Evolutionary conservation across 2,888 invertebrate genomes (phyloP), one percentile per base, ranked within the genome.

Genomic region (Diachrysia chrysitis): DNA sequence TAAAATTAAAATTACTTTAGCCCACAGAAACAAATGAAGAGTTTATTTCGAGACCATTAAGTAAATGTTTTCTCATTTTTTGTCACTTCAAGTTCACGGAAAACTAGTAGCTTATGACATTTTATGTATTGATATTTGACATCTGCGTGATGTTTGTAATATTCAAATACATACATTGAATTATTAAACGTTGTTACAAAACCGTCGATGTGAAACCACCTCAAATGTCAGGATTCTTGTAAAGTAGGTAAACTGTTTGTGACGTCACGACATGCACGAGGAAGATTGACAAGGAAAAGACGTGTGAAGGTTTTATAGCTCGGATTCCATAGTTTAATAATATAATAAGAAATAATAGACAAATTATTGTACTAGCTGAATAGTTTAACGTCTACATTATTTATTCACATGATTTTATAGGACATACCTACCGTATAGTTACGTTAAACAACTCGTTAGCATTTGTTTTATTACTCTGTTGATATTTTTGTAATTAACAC

Each of bases 221-320:
- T 73, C 51, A 75, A 75, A 78, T 81, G 76, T 71, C 81, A 82
- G 73, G 67, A 73, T 67, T 76, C 77, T 74, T 73, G 68, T 48
- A 51, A 71, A 66, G 69, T 74, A 71, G 64, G 58, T 71, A 76
- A 72, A 73, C 21, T 58, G 57, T 35, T 56, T 37, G 61, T 63
- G 67, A 71, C 66, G 72, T 59, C 58, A 56, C 37, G 53, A 7
- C 17, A 17, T 53, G 21, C 42, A 58, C 63, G 57, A 69, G 54
- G 69, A 69, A 73, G 64, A 71, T 68, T 68, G 73, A 69, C 64
- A 58, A 69, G 79, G 58, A 79, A 80, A 78, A 71, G 55, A 71
- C 29, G 37, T 51, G 7, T 59, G 58, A 81, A 71, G 75, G 63
- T 54, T 71, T 71, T 66, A 68, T 67, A 35, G 32, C 55, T 72